Evolutionary conservation across 2,797 vertebrate genomes (phyloP), one percentile per base, ranked within the genome.

Genomic region (Pelodytes ibericus): DNA sequence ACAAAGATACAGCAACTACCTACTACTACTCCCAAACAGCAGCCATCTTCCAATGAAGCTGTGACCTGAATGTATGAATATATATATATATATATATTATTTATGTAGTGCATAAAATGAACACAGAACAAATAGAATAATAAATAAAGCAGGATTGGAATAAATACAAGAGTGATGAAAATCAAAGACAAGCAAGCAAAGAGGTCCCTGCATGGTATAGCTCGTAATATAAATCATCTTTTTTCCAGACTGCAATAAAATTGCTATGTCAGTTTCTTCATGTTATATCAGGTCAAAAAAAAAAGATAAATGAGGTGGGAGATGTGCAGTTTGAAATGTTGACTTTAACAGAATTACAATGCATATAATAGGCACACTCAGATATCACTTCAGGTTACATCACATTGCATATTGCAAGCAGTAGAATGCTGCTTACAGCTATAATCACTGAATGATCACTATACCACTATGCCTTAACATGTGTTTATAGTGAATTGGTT

Each of bases 71-170:
- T 53, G 49, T 53, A 53, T 53, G 22, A 22, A 53, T 7, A 20
- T 53, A 53, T 53, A 53, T 7, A 20, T 53, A 53, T n/a, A 53
- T 24, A 58, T 58, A 58, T 29, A 27, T 26, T 58, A 58, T 58
- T 29, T 58, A 58, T 26, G 27, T 6, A 8, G 49, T 24, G 6
- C 49, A 53, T 16, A 24, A 9, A 22, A 20, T 22, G n/a, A 2
- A 53, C 24, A 20, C 49, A 53, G 20, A 53, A 27, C 13, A 58
- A 29, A 58, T 9, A 29, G 26, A 58, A 58, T 26, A 26, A 27
- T 58, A 58, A 58, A 58, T 58, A 58, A n/a, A 58, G 8, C 16
- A 15, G 7, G 24, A 58, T n/a, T 10, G 11, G 56, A 26, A 27
- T 58, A 26, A 58, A 58, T 29, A 58, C 58, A 31, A 29, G 22